phyloP scores from a whole-genome alignment of 2,888 invertebrate species.

The Digitonthophagus gazella region DNA sequence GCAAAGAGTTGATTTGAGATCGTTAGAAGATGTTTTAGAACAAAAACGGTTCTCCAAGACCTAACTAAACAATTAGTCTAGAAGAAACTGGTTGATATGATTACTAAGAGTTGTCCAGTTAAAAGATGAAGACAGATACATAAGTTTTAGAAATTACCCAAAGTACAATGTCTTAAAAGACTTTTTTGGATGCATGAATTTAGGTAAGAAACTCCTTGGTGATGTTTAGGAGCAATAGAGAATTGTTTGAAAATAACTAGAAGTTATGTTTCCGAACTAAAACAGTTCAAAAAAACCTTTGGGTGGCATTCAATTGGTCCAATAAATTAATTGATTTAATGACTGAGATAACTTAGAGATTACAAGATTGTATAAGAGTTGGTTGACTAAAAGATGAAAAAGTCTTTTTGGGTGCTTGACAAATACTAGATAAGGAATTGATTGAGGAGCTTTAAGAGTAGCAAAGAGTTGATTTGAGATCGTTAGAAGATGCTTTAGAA shows the following conservation, averaged over 20 bases:
- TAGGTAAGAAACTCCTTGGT: too few relatives aligned
- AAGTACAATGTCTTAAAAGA: slow-evolving; percentile 76
- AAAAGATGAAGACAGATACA: slow-evolving; percentile 83
- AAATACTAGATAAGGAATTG: slow-evolving; percentile 91
- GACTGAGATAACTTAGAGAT: too few relatives aligned
- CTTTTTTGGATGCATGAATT: too few relatives aligned
- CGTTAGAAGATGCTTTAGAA: slow-evolving; percentile 87
- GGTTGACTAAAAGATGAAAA: too few relatives aligned
- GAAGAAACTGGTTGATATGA: slow-evolving; percentile 96
- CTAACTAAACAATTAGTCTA: slow-evolving; percentile 92
- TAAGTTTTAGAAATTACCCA: too few relatives aligned
- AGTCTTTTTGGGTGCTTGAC: slow-evolving; percentile 96
- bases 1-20: slow-evolving; percentile 90
- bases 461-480: slow-evolving; percentile 90
- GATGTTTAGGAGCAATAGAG: too few relatives aligned
- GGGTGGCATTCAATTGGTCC: too few relatives aligned
- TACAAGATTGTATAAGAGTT: too few relatives aligned
- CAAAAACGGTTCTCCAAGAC: slow-evolving; percentile 93
- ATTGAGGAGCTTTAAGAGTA: slow-evolving; percentile 96
- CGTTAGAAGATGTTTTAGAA: slow-evolving; percentile 87
- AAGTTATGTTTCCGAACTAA: too few relatives aligned
- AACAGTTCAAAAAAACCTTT: too few relatives aligned
- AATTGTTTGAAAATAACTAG: too few relatives aligned
- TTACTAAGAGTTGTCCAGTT: slow-evolving; percentile 90
- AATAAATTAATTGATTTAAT: too few relatives aligned